Percentiles rank a stretch among this genome's conserved stretches.
Conservation (phyloP, 2,113 vertebrate genomes). For the Strigops habroptila region DNA sequence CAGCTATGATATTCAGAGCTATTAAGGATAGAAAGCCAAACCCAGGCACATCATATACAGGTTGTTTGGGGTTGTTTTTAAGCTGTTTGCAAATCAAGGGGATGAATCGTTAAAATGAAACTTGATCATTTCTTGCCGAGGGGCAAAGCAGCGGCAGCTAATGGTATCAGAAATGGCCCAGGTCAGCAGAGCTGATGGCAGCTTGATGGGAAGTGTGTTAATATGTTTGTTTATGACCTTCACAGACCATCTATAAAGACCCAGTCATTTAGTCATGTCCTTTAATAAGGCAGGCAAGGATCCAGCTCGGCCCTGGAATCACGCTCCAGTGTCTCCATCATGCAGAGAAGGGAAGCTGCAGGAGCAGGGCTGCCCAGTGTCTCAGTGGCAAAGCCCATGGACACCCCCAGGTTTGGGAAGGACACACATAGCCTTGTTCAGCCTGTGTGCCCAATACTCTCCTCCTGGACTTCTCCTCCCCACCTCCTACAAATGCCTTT, state of each 20-base stretch:
- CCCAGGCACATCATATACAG: background rate
- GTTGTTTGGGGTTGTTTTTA: background rate
- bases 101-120: background rate
- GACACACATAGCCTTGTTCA: accelerated
- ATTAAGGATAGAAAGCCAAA: background rate
- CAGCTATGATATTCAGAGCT: background rate
- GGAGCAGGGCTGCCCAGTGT: background rate
- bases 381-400: background rate
- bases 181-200: background rate
- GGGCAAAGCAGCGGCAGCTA: background rate
- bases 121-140: background rate
- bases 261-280: background rate
- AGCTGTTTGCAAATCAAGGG: background rate
- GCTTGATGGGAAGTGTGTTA: background rate
- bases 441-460: background rate
- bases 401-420: background rate
- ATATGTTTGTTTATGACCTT: background rate
- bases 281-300: background rate
- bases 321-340: background rate
- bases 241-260: background rate
- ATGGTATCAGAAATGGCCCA: background rate
- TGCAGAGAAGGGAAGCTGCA: background rate
- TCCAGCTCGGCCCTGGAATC: background rate
- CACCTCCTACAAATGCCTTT: background rate
- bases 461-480: background rate